Conservation (phyloP, 2,888 invertebrate species). For the Apotomis capreana region DNA sequence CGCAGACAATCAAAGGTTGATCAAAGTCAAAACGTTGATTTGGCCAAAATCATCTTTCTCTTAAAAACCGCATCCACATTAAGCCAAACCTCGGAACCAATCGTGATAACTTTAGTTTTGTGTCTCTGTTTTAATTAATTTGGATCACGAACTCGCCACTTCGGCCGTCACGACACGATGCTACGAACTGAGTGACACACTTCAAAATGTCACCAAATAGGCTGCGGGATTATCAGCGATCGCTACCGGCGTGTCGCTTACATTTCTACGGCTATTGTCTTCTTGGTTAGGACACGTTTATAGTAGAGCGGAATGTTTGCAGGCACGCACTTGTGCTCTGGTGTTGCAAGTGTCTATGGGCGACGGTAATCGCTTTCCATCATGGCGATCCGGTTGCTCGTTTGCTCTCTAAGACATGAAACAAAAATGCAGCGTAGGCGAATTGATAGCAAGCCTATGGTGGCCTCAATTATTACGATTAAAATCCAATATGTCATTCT, state of each 20-base stretch:
- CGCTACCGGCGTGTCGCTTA: slow-evolving; percentile 57
- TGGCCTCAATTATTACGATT: no score
- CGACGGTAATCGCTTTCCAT: no score
- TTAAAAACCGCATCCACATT: slow-evolving; percentile 62
- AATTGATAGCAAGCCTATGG: no score
- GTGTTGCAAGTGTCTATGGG: no score
- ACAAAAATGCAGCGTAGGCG: no score
- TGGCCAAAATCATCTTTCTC: not conserved
- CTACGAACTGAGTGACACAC: slow-evolving; percentile 77
- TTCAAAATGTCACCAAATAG: slow-evolving; percentile 81
- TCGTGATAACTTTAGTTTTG: slow-evolving; percentile 81
- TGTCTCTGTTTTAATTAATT: slow-evolving; percentile 83
- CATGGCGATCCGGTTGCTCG: no score
- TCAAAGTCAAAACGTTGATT: not conserved
- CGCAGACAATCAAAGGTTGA: no score
- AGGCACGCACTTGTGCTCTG: no score
- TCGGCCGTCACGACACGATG: slow-evolving; percentile 78
- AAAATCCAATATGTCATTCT: no score
- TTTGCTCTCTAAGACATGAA: no score
- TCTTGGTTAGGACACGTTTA: slow-evolving; percentile 46
- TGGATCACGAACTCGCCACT: slow-evolving; percentile 83
- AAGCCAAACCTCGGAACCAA: slow-evolving; percentile 63
- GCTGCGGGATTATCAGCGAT: slow-evolving; percentile 69
- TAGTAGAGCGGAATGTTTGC: slow-evolving; percentile 13
- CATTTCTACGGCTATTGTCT: slow-evolving; percentile 54